phyloP scores from a whole-genome alignment of 2,797 vertebrate genomes.

The Brachyalestes nurse region DNA sequence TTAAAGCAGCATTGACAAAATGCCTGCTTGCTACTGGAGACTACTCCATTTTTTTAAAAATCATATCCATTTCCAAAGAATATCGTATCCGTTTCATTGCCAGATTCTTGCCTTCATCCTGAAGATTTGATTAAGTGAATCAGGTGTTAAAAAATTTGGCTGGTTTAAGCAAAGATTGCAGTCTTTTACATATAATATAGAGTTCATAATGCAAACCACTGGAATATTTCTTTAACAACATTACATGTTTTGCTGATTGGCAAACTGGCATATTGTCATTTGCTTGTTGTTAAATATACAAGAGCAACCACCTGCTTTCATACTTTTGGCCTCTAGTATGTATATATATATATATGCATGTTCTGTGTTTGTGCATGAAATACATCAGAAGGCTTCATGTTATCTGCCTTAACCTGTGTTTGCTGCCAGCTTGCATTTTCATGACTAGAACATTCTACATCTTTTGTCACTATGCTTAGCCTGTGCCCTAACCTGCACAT shows the following conservation, averaged over 20 bases:
- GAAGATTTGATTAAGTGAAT: not conserved
- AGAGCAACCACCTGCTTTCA: not conserved
- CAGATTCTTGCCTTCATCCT: not conserved
- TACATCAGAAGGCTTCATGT: not conserved
- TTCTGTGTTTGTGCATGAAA: not conserved
- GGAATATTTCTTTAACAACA: not conserved
- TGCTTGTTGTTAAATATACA: too few species aligned
- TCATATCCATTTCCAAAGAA: too few species aligned
- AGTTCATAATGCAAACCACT: not conserved
- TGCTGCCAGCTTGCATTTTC: not conserved
- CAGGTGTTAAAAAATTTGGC: not conserved
- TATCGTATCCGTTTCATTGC: too few species aligned
- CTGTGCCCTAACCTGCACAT: constrained; percentile 55
- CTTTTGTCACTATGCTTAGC: constrained; percentile 40
- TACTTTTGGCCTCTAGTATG: not conserved
- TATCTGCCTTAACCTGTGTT: not conserved
- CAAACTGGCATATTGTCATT: not conserved
- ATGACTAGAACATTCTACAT: constrained; percentile 34
- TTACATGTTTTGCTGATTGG: not conserved
- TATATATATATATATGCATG: not conserved
- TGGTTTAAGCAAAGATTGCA: too few species aligned
- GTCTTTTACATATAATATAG: not conserved
- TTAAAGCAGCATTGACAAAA: not conserved
- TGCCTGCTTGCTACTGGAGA: not conserved
- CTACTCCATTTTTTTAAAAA: not conserved